Base-by-base conservation (phyloP, 2,797 vertebrate genomes). In the Mus spretus region DNA sequence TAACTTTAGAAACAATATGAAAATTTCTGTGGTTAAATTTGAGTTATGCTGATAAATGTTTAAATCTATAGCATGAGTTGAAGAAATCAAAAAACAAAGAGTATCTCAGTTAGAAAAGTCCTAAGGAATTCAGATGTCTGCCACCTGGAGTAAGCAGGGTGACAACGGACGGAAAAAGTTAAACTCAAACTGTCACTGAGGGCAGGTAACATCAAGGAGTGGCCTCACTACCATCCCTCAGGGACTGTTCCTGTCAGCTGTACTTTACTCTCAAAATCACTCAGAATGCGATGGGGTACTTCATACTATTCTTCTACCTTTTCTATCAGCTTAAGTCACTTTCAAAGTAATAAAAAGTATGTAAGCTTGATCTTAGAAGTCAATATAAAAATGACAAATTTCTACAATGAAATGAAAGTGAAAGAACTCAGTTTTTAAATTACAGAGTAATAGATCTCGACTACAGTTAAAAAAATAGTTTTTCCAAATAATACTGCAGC, bases 391-490 rank as follows among this genome's bases (percentile, higher is more conserved):
- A 89, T 74, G 47, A 93, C 67, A 1, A 67, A 79, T 87, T 89
- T 77, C 4, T 55, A 95, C 24, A 65, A 90, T 53, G 5, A 94
- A 95, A 92, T 77, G 37, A 47, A 93, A 94, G 67, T 82, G 20
- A 67, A 85, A 96, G 3, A 72, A 37, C 50, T 72, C 50, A 93
- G 61, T 93, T 95, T 97, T 77, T 65, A 92, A 88, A 95, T 63
- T 67, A 91, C 4, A 31, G 9, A 61, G 82, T 28, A 94, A 55
- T 53, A 61, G n/a, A 61, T 93, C 19, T 89, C 53, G 89, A 74
- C 24, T 78, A 14, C 79, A 94, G 34, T 72, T 87, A n/a, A 14
- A 19, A 7, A 8, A 78, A 74, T 89, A 57, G 74, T 47, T 50
- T 37, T 86, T 96, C 89, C 50, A 77, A 72, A 91, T 88, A 78